Percentiles rank a stretch among this genome's conserved stretches.
Evolutionary conservation across 2,113 vertebrate species (phyloP).

Genomic region (Neotragus moschatus): DNA sequence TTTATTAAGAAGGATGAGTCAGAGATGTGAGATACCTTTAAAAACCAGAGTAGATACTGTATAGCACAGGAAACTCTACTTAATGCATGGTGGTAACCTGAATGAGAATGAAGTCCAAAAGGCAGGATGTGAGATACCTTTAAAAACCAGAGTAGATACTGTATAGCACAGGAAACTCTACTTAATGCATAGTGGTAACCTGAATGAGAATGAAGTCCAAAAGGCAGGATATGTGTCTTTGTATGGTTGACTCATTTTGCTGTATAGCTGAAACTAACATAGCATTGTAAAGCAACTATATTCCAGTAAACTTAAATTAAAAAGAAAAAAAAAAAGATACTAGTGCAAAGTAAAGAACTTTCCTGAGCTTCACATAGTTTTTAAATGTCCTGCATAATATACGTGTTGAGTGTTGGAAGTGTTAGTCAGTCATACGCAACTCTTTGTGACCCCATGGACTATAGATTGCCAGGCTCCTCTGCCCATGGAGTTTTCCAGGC

Average conservation of each 20-base stretch:
- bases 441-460: not conserved
- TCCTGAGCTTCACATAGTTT: not conserved
- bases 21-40: not conserved
- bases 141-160: not conserved
- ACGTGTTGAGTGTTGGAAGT: not conserved
- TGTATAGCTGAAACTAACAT: not conserved
- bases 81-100: not conserved
- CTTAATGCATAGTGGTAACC: not conserved
- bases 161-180: not conserved
- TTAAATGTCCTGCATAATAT: not conserved
- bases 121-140: not conserved
- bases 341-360: not conserved
- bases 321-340: not conserved
- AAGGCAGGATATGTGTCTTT: not conserved
- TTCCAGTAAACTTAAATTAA: not conserved
- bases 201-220: not conserved
- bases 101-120: not conserved
- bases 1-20: not conserved
- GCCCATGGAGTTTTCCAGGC: not conserved
- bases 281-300: not conserved
- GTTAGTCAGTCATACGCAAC: not conserved
- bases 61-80: not conserved
- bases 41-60: not conserved
- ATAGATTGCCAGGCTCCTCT: not conserved
- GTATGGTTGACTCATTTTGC: not conserved